Conservation (phyloP, 2,113 vertebrate species). For the Grantiella picta region DNA sequence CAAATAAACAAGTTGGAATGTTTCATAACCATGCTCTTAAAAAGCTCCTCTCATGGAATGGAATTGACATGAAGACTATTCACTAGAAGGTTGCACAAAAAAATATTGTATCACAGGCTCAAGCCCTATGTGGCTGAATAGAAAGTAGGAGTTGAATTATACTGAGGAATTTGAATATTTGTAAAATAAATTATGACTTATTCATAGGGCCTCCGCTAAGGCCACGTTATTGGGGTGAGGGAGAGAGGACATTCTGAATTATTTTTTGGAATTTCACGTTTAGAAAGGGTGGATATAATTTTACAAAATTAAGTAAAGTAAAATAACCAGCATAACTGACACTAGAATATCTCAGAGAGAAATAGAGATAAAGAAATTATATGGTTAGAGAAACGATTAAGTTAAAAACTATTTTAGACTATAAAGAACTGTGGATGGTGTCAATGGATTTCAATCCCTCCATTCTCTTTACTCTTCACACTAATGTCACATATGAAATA, state of each 20-base stretch:
- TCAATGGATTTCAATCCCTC: neutral
- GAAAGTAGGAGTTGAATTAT: neutral
- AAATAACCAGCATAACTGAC: neutral
- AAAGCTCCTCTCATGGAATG: neutral
- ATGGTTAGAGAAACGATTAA: neutral
- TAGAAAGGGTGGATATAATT: neutral
- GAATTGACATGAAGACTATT: neutral
- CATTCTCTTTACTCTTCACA: neutral
- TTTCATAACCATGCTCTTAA: neutral
- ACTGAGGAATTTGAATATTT: neutral
- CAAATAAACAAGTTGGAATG: neutral
- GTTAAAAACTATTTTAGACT: neutral
- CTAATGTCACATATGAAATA: neutral
- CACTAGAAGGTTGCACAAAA: neutral
- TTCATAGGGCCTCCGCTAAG: neutral
- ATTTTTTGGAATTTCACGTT: neutral
- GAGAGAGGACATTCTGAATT: no score
- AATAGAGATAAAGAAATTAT: neutral
- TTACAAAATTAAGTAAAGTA: neutral
- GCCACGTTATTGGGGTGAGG: neutral
- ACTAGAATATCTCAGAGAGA: neutral
- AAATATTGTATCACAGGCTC: neutral
- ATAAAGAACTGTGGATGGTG: neutral
- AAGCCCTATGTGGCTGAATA: neutral
- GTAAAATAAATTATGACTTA: neutral